Conservation (phyloP, 2,797 vertebrate species). For the Thamnophis elegans region DNA sequence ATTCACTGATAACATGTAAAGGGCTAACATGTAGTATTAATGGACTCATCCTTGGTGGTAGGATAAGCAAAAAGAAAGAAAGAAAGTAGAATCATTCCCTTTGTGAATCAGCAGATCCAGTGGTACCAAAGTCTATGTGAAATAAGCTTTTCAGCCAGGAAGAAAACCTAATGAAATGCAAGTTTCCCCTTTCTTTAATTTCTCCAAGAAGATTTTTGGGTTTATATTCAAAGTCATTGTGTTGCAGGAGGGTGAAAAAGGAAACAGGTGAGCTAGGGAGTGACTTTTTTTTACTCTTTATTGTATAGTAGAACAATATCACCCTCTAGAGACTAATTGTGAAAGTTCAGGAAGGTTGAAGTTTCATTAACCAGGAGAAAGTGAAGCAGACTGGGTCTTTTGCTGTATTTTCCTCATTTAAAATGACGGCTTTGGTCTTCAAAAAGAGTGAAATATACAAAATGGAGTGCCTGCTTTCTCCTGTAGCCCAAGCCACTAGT, state of each 20-base stretch:
- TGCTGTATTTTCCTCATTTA: background rate
- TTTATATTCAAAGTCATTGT: background rate
- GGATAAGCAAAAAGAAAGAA: background rate
- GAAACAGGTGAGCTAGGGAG: background rate
- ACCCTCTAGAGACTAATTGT: slow-evolving; percentile 53
- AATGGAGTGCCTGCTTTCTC: background rate
- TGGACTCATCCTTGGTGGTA: background rate
- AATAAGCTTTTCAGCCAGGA: background rate
- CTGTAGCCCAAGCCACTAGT: background rate
- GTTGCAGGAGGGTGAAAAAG: background rate
- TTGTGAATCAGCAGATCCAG: background rate
- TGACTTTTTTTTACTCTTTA: slow-evolving; percentile 18
- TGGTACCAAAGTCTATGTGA: background rate
- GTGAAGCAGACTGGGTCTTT: background rate
- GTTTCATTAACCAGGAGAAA: background rate
- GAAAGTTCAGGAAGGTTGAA: slow-evolving; percentile 25
- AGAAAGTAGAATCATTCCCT: background rate
- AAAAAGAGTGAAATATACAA: background rate
- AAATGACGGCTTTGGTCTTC: background rate
- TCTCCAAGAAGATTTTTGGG: background rate
- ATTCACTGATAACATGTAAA: background rate
- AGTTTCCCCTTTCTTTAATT: slow-evolving; percentile 9
- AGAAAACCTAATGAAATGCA: slow-evolving; percentile 10
- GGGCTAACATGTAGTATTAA: background rate
- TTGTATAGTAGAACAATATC: slow-evolving; percentile 59